Conservation (phyloP, 2,888 invertebrate species). For the Cephus pulcher region DNA sequence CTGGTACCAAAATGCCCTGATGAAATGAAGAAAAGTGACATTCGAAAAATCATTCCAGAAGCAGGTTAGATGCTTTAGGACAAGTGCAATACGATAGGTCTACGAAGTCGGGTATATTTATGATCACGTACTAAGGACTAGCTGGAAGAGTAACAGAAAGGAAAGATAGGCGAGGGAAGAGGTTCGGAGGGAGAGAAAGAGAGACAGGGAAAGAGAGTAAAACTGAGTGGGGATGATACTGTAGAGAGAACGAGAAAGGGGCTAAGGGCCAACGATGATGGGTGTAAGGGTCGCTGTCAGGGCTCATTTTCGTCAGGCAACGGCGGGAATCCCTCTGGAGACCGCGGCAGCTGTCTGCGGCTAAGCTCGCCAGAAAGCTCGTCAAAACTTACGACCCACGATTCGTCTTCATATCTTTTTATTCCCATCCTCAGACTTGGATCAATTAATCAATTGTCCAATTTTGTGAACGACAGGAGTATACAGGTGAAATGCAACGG, state of each 20-base stretch:
- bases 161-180: conserved; percentile 9
- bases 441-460: neutral
- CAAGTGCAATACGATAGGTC: conserved; percentile 36
- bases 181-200: conserved; percentile 6
- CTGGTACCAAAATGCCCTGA: neutral
- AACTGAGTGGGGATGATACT: neutral
- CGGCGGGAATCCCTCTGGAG: conserved; percentile 53
- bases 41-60: neutral
- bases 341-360: conserved; percentile 58
- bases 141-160: conserved; percentile 4
- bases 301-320: conserved; percentile 58
- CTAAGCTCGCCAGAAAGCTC: conserved; percentile 52
- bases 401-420: neutral
- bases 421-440: neutral
- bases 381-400: conserved; percentile 37
- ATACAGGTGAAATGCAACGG: neutral
- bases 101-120: conserved; percentile 33
- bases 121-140: conserved; percentile 36
- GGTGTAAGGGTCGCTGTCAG: conserved; percentile 63
- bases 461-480: neutral
- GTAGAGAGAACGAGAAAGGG: conserved; percentile 26
- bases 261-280: conserved; percentile 58
- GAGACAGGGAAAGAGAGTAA: neutral
- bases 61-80: conserved; percentile 28
- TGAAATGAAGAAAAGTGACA: neutral